Base-by-base conservation (phyloP, 1,140 invertebrate species). In the Phymorhynchus buccinoides region DNA sequence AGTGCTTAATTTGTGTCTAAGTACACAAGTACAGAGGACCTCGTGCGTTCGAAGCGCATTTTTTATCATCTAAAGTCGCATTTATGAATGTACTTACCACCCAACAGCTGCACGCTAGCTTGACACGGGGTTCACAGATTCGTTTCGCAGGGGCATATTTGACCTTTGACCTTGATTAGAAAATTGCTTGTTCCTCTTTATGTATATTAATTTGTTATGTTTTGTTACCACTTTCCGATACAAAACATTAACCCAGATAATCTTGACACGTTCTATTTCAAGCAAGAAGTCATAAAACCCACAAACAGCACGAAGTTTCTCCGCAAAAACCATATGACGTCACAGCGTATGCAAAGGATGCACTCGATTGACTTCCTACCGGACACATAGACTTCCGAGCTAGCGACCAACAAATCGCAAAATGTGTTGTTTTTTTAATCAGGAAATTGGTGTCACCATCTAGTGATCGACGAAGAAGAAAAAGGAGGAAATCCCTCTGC, bases 11-110 rank as follows among this genome's bases (percentile, higher is more conserved):
- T 66, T 56, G 48, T 84, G 86, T 66, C 85, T 86, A 86, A 35
- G 81, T 48, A 80, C 71, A 78, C 80, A 81, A 86, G 52, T 86
- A 84, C 87, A 80, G 77, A 83, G 79, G 87, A 88, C 89, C 90
- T 86, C 89, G 85, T 87, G 89, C 89, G 91, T 92, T 92, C 92
- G 90, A 90, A 90, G 92, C 93, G 93, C 94, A 93, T 93, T 94
- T 93, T 94, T 94, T 94, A 94, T 94, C 93, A 94, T 92, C 92
- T 93, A 94, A 94, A 94, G 94, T n/a, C n/a, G n/a, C 94, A 94
- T 94, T 94, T 94, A 93, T 90, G 93, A 94, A 94, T 94, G 94
- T 94, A 94, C 94, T 94, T 93, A 94, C 94, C 93, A 92, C 94
- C 93, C 56, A 27, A 94, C 94, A 92, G 93, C 93, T 94, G 66